Evolutionary conservation across 92 coral and sea anemone genomes (phyloP).

Genomic region (Galaxea fascicularis): DNA sequence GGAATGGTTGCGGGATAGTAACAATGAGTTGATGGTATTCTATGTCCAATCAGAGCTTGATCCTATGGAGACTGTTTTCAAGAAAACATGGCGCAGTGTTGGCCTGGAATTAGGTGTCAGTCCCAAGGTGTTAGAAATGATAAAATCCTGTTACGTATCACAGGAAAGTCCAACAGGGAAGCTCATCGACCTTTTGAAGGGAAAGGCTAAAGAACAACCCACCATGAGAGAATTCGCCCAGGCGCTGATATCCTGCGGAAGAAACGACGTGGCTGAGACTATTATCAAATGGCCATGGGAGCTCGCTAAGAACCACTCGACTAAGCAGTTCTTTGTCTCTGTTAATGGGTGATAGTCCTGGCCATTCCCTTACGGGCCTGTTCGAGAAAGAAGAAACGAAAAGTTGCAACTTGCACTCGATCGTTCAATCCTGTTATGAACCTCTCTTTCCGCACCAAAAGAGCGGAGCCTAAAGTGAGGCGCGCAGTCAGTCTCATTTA

Average conservation of each 20-base stretch:
- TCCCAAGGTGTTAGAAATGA: not conserved
- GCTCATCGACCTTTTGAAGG: not conserved
- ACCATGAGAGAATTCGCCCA: slow-evolving; percentile 12
- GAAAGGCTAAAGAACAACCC: not conserved
- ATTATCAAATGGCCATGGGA: not conserved
- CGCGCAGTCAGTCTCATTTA: no score
- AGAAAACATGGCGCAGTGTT: slow-evolving; percentile 27
- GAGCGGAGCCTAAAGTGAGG: no score
- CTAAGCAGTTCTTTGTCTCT: not conserved
- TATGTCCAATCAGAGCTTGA: slow-evolving; percentile 21
- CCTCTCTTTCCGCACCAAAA: no score
- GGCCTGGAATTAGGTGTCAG: not conserved
- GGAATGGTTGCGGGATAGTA: no score
- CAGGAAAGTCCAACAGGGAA: not conserved
- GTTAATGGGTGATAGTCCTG: not conserved
- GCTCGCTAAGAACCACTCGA: not conserved
- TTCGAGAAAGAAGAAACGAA: no score
- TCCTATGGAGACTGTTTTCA: not conserved
- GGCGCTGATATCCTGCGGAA: slow-evolving; percentile 2
- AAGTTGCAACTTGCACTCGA: no score
- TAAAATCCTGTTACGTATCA: not conserved
- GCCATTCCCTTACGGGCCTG: no score
- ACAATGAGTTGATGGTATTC: not conserved
- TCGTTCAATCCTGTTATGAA: no score
- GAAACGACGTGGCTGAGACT: slow-evolving; percentile 3